A percentile compares a stretch with the other conserved stretches of the same genome.
Evolutionary conservation across 2,888 invertebrate species (phyloP).

Genomic region (Drepana falcataria): DNA sequence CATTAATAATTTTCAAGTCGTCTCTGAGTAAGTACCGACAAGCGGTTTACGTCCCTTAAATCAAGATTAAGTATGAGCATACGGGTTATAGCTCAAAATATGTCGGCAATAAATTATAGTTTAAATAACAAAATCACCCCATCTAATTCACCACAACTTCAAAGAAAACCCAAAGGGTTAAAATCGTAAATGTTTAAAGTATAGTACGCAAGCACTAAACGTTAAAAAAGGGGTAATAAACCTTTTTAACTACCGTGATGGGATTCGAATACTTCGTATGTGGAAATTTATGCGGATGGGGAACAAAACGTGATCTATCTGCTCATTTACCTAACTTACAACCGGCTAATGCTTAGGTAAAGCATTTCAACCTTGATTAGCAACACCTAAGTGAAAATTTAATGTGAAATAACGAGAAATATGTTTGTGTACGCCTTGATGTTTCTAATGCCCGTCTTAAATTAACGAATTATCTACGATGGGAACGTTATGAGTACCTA

Average conservation of each 20-base stretch:
- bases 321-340: background rate
- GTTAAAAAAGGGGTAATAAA: slow-evolving; percentile 1
- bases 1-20: slow-evolving; percentile 56
- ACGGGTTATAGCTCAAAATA: slow-evolving; percentile 63
- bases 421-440: too few species aligned
- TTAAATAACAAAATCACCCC: slow-evolving; percentile 64
- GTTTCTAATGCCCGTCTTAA: too few species aligned
- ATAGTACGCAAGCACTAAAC: slow-evolving; percentile 8
- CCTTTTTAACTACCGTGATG: slow-evolving; percentile 18
- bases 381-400: too few species aligned
- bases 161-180: slow-evolving; percentile 55
- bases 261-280: slow-evolving; percentile 12
- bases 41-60: slow-evolving; percentile 60
- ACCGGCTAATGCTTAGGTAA: background rate
- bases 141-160: slow-evolving; percentile 59
- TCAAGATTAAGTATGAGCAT: slow-evolving; percentile 67
- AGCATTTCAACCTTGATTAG: too few species aligned
- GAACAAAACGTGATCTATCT: background rate
- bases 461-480: too few species aligned
- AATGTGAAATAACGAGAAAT: too few species aligned
- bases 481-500: too few species aligned
- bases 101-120: slow-evolving; percentile 65
- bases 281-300: slow-evolving; percentile 10
- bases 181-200: slow-evolving; percentile 19
- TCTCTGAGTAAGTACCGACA: slow-evolving; percentile 41